Percentiles rank a stretch among this genome's conserved stretches.
Conservation (phyloP, 2,113 vertebrate genomes). For the Forbesichthys agassizii region DNA sequence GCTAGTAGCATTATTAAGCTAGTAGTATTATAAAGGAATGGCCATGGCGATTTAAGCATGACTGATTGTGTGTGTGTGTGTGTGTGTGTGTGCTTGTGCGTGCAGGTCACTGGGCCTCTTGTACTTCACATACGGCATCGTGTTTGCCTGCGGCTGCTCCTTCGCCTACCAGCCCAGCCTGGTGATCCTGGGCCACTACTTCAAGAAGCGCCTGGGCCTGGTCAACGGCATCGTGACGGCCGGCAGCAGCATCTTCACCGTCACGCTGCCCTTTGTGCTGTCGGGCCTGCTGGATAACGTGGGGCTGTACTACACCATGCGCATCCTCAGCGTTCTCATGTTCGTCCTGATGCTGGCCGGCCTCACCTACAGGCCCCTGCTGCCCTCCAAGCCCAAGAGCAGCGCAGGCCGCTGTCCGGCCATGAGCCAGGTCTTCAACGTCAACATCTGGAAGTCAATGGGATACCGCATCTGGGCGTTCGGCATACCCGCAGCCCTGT, state of each 20-base stretch:
- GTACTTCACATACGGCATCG: constrained; percentile 93
- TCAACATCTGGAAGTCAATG: constrained; percentile 87
- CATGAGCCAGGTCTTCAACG: constrained; percentile 82
- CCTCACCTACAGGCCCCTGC: constrained; percentile 87
- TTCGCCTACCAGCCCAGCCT: constrained; percentile 96
- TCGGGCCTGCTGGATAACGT: constrained; percentile 66
- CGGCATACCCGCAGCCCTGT: constrained; percentile 91
- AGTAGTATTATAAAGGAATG: background rate
- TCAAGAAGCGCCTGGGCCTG: constrained; percentile 92
- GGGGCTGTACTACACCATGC: constrained; percentile 80
- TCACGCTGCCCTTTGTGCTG: constrained; percentile 85
- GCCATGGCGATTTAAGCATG: background rate
- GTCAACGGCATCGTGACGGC: constrained; percentile 97
- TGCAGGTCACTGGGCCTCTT: constrained; percentile 85
- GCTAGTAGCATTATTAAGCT: background rate
- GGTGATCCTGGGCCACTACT: constrained; percentile 96
- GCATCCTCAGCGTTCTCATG: constrained; percentile 85
- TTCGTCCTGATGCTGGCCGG: constrained; percentile 89
- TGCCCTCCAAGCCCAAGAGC: constrained; percentile 56
- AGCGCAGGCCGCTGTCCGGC: constrained; percentile 57
- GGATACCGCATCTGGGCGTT: constrained; percentile 93
- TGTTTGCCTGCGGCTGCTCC: constrained; percentile 95
- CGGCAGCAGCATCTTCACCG: constrained; percentile 92
- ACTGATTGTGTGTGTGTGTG: background rate
- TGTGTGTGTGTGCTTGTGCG: background rate